Conservation (phyloP, 1,140 invertebrate genomes). For the Tetramorium simillimum region DNA sequence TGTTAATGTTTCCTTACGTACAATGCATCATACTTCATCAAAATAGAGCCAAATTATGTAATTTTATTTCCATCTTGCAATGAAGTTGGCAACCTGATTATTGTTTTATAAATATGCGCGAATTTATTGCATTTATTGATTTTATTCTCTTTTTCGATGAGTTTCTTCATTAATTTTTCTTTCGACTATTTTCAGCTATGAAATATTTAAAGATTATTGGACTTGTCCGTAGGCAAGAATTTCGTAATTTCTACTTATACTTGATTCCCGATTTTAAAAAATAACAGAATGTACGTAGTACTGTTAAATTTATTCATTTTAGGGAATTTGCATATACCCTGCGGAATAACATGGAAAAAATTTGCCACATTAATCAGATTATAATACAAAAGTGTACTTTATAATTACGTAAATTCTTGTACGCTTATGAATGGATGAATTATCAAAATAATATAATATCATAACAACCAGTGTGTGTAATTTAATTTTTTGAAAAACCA, state of each 20-base stretch:
- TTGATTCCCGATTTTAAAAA: background rate
- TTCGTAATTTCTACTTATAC: background rate
- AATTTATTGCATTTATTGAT: background rate
- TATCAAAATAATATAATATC: conserved; percentile 47
- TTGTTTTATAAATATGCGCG: background rate
- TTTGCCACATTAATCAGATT: conserved; percentile 36
- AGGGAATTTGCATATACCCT: background rate
- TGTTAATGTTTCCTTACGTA: conserved; percentile 6
- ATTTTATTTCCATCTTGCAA: conserved; percentile 10
- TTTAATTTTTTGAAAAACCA: conserved; percentile 22
- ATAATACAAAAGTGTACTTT: conserved; percentile 53
- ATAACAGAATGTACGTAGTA: conserved; percentile 10
- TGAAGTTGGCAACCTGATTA: too few relatives aligned
- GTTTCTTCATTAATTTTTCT: background rate
- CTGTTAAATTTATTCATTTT: conserved; percentile 23
- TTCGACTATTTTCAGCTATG: background rate
- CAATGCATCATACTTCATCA: background rate
- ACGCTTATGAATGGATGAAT: conserved; percentile 58
- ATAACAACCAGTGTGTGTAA: conserved; percentile 31
- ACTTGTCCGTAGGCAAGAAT: background rate
- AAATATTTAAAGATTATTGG: background rate
- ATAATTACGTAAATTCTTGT: conserved; percentile 52
- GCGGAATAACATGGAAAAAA: conserved; percentile 20
- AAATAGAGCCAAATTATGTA: background rate
- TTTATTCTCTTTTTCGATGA: background rate